Evolutionary conservation across 2,888 invertebrate species (phyloP).

Genomic region (Dynastes grantii): DNA sequence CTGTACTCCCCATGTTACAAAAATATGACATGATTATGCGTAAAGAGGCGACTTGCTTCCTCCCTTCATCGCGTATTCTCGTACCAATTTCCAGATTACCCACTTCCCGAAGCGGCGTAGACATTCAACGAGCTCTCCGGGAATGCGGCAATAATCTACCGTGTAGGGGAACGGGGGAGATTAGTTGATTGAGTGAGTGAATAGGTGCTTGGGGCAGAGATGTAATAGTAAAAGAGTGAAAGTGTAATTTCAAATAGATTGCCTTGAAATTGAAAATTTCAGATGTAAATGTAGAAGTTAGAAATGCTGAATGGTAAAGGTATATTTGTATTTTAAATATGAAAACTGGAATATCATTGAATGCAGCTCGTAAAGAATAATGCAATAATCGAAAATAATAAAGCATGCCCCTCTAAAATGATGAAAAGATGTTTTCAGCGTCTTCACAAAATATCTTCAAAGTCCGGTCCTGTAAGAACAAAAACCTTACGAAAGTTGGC

Average conservation of each 20-base stretch:
- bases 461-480: neutral
- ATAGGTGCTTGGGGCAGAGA: constrained; percentile 20
- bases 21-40: constrained; percentile 69
- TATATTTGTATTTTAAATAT: no score
- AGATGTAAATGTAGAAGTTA: neutral
- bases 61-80: constrained; percentile 50
- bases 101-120: constrained; percentile 63
- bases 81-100: constrained; percentile 70
- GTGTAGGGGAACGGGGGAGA: neutral
- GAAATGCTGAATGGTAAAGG: neutral
- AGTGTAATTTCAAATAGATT: constrained; percentile 12
- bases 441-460: no score
- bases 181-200: constrained; percentile 5
- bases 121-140: constrained; percentile 62
- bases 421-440: no score
- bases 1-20: constrained; percentile 45
- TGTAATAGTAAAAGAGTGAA: neutral
- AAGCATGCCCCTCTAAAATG: no score
- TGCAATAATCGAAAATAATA: no score
- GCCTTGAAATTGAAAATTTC: constrained; percentile 8
- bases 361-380: no score
- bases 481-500: constrained; percentile 35
- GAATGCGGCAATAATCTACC: constrained; percentile 1
- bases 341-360: no score
- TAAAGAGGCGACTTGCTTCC: constrained; percentile 56